Percentiles rank a stretch among this genome's conserved stretches.
Evolutionary conservation across 2,797 vertebrate species (phyloP).

Genomic region (Pantherophis alleghaniensis): DNA sequence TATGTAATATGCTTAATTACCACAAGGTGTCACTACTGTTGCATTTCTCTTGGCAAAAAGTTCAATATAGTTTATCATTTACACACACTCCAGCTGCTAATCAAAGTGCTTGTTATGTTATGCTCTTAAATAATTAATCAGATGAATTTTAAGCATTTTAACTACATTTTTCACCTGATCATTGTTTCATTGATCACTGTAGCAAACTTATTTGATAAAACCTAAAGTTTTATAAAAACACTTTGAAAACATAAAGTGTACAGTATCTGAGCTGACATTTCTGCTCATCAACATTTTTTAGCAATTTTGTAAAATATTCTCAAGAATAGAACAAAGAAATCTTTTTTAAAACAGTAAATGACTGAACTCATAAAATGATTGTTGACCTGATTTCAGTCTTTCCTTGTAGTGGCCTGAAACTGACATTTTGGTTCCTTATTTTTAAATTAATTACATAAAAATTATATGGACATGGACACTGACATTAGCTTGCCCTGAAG

Average conservation of each 20-base stretch:
- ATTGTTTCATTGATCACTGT: background rate
- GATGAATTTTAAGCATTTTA: background rate
- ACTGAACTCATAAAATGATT: background rate
- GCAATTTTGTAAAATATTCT: background rate
- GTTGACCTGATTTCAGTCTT: background rate
- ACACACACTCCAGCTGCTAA: background rate
- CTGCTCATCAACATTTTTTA: background rate
- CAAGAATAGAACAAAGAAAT: background rate
- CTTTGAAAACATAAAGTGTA: background rate
- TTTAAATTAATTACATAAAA: background rate
- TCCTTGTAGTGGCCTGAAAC: background rate
- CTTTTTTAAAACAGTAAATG: background rate
- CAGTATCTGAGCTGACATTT: background rate
- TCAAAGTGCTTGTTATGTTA: background rate
- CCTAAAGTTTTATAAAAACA: background rate
- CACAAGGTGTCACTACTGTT: slow-evolving; percentile 13
- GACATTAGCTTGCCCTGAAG: background rate
- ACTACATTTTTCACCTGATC: background rate
- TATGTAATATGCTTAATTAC: background rate
- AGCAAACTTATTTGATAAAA: background rate
- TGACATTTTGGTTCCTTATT: background rate
- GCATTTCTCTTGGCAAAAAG: background rate
- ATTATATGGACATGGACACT: background rate
- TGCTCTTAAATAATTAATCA: background rate
- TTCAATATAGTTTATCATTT: background rate